Conservation (phyloP, 2,888 invertebrate genomes). For the Diaperis boleti region DNA sequence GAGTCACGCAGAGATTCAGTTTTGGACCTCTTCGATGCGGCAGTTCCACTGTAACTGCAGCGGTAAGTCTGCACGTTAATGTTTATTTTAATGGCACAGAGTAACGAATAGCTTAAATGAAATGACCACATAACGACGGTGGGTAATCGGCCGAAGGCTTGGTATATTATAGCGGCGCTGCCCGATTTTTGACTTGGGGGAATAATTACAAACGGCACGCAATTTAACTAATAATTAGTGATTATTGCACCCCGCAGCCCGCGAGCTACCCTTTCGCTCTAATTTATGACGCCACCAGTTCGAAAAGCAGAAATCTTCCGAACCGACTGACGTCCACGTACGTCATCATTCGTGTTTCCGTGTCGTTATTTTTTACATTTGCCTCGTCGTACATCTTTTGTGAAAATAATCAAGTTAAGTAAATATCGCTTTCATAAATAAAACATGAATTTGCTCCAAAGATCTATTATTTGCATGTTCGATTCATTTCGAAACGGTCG, state of each 20-base stretch:
- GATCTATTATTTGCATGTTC: conserved; percentile 67
- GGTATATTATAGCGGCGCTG: conserved; percentile 53
- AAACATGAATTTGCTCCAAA: conserved; percentile 64
- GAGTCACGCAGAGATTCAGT: too few relatives aligned
- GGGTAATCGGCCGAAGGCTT: conserved; percentile 48
- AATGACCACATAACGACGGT: conserved; percentile 48
- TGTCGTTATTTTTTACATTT: conserved; percentile 59
- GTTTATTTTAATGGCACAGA: conserved; percentile 43
- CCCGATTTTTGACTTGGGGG: conserved; percentile 59
- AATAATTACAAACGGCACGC: conserved; percentile 63
- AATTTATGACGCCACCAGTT: conserved; percentile 50
- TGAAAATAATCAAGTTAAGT: conserved; percentile 66
- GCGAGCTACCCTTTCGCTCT: conserved; percentile 50
- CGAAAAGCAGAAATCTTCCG: conserved; percentile 40
- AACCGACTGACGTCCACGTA: too few relatives aligned
- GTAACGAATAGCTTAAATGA: conserved; percentile 45
- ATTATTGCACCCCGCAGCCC: conserved; percentile 55
- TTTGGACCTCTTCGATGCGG: conserved; percentile 4
- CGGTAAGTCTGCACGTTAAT: conserved; percentile 31
- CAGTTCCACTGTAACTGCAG: conserved; percentile 14
- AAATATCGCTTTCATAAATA: conserved; percentile 67
- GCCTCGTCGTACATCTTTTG: conserved; percentile 50
- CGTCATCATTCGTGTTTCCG: conserved; percentile 60
- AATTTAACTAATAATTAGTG: conserved; percentile 63
- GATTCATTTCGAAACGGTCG: conserved; percentile 60